Base-by-base conservation (phyloP, 2,888 invertebrate species). In the Allygus modestus region DNA sequence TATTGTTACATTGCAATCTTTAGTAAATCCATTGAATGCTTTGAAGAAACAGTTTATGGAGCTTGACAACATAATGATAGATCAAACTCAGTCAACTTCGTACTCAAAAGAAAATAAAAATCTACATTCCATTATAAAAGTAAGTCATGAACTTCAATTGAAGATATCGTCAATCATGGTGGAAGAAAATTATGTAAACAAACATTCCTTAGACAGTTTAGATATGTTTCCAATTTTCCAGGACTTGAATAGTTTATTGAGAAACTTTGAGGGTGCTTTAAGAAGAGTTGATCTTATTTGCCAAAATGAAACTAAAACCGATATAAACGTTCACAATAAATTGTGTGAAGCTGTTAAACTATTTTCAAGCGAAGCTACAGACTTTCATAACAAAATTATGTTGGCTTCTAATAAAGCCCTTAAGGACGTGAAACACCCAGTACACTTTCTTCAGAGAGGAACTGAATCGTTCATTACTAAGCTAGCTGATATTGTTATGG, bases 11-110 rank as follows among this genome's bases (percentile, higher is more conserved):
- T 82, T 88, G 17, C 87, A 88, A 69, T 87, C 87, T 11, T 71
- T 88, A 33, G 84, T 88, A 7, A 86, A 88, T 41, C 88, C 88
- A 12, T 84, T 88, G 77, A 86, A 88, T 81, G 81, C 86, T 7
- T 58, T 88, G 15, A 84, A 86, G 37, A 86, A 84, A 58, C 87
- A 87, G 51, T 86, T 87, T 15, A 51, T 85, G 41, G 85, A 86
- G 75, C 81, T 87, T 28, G 86, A 86, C 54, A 71, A 65, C 26
- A 11, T 75, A 43, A 83, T 81, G 23, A 58, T 58, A 2, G 83
- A 83, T 37, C 17, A 83, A 31, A 65, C 43, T 37, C 54, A 33
- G 51, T 37, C 54, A 37, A 23, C 58, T 15, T 54, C 58, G 58
- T 43, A 83, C 26, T 41, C 58, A 54, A 58, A 54, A 41, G 51